A percentile compares a stretch with the other conserved stretches of the same genome.
Conservation (phyloP, 2,888 invertebrate species). For the Physocephala rufipes region DNA sequence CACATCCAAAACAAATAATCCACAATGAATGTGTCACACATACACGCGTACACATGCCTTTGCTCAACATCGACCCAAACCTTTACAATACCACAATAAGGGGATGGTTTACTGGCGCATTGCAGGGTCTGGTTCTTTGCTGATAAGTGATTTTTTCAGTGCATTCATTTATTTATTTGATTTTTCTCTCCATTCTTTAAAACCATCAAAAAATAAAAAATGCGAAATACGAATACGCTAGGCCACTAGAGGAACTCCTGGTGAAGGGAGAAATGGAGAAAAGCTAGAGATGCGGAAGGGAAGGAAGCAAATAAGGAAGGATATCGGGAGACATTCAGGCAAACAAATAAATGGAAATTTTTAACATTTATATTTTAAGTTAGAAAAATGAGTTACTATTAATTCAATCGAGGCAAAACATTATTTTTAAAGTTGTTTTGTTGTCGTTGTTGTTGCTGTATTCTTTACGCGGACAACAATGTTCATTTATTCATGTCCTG, state of each 20-base stretch:
- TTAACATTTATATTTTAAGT: constrained; percentile 51
- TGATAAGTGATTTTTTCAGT: constrained; percentile 27
- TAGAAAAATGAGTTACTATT: constrained; percentile 62
- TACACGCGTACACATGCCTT: background rate
- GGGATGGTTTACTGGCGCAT: constrained; percentile 5
- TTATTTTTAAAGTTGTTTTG: constrained; percentile 42
- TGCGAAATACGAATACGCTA: background rate
- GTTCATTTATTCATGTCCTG: background rate
- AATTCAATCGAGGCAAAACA: constrained; percentile 62
- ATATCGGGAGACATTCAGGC: constrained; percentile 7
- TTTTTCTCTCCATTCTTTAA: background rate
- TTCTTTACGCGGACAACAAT: background rate
- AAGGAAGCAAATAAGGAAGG: too few species aligned
- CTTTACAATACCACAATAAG: background rate
- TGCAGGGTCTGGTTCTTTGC: constrained; percentile 9
- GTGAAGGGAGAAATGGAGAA: too few species aligned
- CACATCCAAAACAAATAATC: constrained; percentile 30
- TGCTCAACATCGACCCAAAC: background rate
- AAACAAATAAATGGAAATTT: background rate
- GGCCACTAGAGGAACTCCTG: background rate
- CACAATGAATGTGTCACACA: background rate
- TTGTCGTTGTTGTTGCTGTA: background rate
- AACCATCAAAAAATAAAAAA: background rate
- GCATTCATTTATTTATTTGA: constrained; percentile 12
- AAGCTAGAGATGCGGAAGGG: too few species aligned